Evolutionary conservation across 2,797 vertebrate genomes (phyloP), one percentile per base, ranked within the genome.

Genomic region (Xiphorhynchus erythropygius): DNA sequence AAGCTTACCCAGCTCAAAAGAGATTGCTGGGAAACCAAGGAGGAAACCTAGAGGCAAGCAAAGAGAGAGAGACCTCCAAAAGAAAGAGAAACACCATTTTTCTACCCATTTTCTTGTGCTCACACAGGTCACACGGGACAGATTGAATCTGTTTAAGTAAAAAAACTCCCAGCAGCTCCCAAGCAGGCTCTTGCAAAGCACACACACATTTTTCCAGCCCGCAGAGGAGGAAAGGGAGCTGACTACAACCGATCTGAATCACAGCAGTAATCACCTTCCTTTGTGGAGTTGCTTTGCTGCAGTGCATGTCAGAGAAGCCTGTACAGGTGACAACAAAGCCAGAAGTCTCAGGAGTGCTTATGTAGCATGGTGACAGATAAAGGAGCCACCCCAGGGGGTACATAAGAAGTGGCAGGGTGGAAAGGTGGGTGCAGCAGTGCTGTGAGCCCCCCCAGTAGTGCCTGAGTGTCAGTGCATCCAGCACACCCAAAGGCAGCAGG

Each of bases 391-490:
- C 9, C 46, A 28, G 33, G 13, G 57, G 6, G 13, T 1, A 32
- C 32, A 17, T 6, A 9, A 50, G n/a, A 21, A 3, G 10, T 18
- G 23, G 16, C 42, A 71, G 73, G 33, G 69, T 42, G 42, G 44
- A 16, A 35, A 39, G 27, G 28, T 11, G 46, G 33, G 59, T 28
- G 10, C 11, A 1, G 55, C n/a, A 8, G 65, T 70, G 23, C 76
- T 37, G 30, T 5, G 30, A 75, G 18, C 19, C 44, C 35, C 37
- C 13, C 3, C 0, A 1, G 3, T 0, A 35, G n/a, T 6, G 2
- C 13, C 62, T 0, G 0, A 44, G 39, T 15, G 41, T 14, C 50
- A 16, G 65, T 1, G 1, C 50, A 18, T 8, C 46, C 84, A 32
- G 84, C 52, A 12, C 28, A 18, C 21, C 63, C 24, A 3, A 49